Base-by-base conservation (phyloP, 2,888 invertebrate species). In the Aphodius sticticus region DNA sequence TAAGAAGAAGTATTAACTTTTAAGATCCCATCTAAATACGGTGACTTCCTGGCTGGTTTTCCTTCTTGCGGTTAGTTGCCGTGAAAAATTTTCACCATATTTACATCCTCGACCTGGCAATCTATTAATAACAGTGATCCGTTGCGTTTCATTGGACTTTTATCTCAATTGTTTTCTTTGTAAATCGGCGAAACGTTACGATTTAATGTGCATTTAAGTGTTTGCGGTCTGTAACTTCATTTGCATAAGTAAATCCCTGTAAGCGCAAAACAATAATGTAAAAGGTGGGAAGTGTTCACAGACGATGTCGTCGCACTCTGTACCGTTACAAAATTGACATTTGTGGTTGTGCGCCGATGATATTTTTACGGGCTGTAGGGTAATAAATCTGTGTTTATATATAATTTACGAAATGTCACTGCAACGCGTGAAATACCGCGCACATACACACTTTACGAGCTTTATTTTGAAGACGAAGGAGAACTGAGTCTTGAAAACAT, bases 391-490 rank as follows among this genome's bases (percentile, higher is more conserved):
- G 12, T 12, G 53, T 53, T 53, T 53, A 53, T 53, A 5, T 53
- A 53, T 53, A 53, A 53, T 53, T 53, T 53, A 53, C 53, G 53
- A 53, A 53, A 53, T 53, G 53, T 53, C 53, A 53, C 53, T 53
- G 53, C 2, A 53, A 53, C 53, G 53, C 12, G 53, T 53, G 53
- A 53, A 53, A 53, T 53, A 12, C 53, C 53, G 7, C 53, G 53
- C 53, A 26, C 26, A 26, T 53, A 53, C 26, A 12, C 53, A 53
- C 53, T 53, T 53, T 53, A 53, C 53, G 53, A 53, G 53, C 12
- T 53, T 53, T 1, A 53, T 53, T 53, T 53, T 53, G 53, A 53
- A 12, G 53, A 12, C 53, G 53, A 53, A 53, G 4, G 53, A 53
- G 7, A 12, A 53, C 9, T 53, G 53, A 12, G 53, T 53, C 53